Evolutionary conservation across 2,797 vertebrate genomes (phyloP).

Genomic region (Parauchenoglanis punctatus): DNA sequence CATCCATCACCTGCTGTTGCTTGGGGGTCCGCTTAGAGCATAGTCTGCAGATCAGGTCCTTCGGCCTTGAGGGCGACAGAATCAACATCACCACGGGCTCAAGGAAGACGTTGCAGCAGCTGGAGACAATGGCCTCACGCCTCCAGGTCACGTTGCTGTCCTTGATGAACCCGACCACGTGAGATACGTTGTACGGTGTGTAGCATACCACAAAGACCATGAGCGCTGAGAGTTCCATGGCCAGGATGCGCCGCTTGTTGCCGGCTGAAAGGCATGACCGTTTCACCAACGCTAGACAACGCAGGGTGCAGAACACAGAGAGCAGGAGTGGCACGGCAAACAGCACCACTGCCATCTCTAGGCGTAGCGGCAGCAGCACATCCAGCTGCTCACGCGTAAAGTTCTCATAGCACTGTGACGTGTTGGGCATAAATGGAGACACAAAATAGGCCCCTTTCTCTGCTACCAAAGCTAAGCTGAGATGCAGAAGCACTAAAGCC

Average conservation of each 20-base stretch:
- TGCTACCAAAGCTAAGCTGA: constrained; percentile 71
- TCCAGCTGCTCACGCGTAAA: constrained; percentile 74
- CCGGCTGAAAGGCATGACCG: constrained; percentile 72
- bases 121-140: constrained; percentile 76
- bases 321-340: constrained; percentile 79
- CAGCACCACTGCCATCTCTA: constrained; percentile 81
- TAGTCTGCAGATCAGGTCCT: constrained; percentile 62
- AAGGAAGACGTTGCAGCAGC: constrained; percentile 85
- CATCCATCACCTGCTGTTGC: background rate
- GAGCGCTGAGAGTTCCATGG: constrained; percentile 80
- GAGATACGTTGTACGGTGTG: constrained; percentile 85
- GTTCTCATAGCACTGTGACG: constrained; percentile 73
- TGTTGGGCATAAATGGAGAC: constrained; percentile 59
- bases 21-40: constrained; percentile 55
- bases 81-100: constrained; percentile 83
- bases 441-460: constrained; percentile 74
- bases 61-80: constrained; percentile 68
- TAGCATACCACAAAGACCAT: constrained; percentile 83
- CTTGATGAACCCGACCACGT: constrained; percentile 77
- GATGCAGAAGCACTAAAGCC: constrained; percentile 78
- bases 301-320: constrained; percentile 79
- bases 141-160: constrained; percentile 73
- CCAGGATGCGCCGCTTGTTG: constrained; percentile 80
- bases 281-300: constrained; percentile 80
- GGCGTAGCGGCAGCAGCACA: constrained; percentile 76